Base-by-base conservation (phyloP, 2,797 vertebrate species). In the Schizopygopsis pylzovi region DNA sequence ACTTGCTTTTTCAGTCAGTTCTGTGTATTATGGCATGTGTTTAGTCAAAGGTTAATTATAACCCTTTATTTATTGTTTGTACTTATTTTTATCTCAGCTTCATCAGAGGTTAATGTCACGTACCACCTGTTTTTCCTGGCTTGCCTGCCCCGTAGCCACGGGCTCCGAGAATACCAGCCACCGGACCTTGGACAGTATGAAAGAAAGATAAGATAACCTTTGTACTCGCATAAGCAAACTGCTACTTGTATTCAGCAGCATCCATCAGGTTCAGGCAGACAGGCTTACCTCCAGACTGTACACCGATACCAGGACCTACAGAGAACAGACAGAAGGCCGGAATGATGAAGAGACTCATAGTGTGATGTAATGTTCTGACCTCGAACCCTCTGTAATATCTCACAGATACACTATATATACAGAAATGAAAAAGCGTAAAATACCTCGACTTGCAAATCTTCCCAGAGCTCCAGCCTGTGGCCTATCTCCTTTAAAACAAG, bases 401-500 rank as follows among this genome's bases (percentile, higher is more conserved):
- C 56, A 43, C 4, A 43, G 39, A 61, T 16, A 18, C 37, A 61
- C 33, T 12, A 7, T 41, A 79, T 41, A 61, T 63, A 11, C n/a
- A 45, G 4, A 63, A 61, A 33, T 15, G 3, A 76, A 77, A 39
- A 25, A 72, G 5, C 11, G 9, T 4, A 72, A 70, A 7, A 63
- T 88, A 94, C 95, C 92, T 93, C 93, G 90, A 88, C 86, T 91
- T 65, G 92, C 63, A 79, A 92, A 82, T 83, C 92, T 93, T 2
- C 93, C 93, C 88, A 93, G 91, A 28, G 92, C 85, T 5, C 93
- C 92, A 85, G 47, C 84, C 33, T 94, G 94, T 90, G 94, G 94
- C 79, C 78, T 93, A 52, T 95, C 89, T 4, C 93, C 95, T 96
- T 88, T 33, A 11, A 41, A 81, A 77, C 0, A 83, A 52, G 20